A percentile compares a stretch with the other conserved stretches of the same genome.
phyloP scores from a whole-genome alignment of 2,797 vertebrate species.

The Bovichtus variegatus region DNA sequence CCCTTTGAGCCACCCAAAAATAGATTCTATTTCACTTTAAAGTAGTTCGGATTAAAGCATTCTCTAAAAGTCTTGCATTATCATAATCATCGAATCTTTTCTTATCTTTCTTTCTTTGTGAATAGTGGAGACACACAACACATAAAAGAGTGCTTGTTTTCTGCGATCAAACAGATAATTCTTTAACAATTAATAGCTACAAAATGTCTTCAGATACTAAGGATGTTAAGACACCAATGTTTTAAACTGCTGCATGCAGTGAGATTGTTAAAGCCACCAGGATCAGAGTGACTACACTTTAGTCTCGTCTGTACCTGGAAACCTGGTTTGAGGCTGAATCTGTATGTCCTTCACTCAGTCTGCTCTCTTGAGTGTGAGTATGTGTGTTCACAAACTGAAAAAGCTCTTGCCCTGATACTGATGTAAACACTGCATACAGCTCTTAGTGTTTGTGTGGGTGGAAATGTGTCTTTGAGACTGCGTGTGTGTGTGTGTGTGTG shows the following conservation, averaged over 20 bases:
- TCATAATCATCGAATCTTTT: conserved; percentile 13
- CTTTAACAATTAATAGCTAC: conserved; percentile 21
- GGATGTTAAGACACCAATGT: not conserved
- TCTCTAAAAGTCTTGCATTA: conserved; percentile 17
- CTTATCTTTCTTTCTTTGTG: conserved; percentile 12
- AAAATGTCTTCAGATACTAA: conserved; percentile 22
- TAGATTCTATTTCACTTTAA: conserved; percentile 14
- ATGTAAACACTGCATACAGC: conserved; percentile 48
- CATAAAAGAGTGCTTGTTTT: conserved; percentile 27
- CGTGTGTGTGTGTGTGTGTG: conserved; percentile 28
- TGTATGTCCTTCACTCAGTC: conserved; percentile 40
- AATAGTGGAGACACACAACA: not conserved
- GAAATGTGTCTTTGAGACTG: conserved; percentile 26
- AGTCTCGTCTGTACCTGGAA: not conserved
- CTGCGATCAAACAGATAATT: conserved; percentile 19
- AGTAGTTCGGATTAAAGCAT: conserved; percentile 29
- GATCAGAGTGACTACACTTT: not conserved
- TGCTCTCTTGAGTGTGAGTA: conserved; percentile 3
- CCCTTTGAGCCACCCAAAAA: conserved; percentile 13
- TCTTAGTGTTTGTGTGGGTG: conserved; percentile 42
- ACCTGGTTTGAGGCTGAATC: conserved; percentile 28
- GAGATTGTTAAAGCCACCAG: not conserved
- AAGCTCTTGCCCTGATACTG: conserved; percentile 41
- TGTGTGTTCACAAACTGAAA: conserved; percentile 30
- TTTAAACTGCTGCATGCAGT: conserved; percentile 10